phyloP scores from a whole-genome alignment of 2,797 vertebrate genomes.

The Bradypus variegatus region DNA sequence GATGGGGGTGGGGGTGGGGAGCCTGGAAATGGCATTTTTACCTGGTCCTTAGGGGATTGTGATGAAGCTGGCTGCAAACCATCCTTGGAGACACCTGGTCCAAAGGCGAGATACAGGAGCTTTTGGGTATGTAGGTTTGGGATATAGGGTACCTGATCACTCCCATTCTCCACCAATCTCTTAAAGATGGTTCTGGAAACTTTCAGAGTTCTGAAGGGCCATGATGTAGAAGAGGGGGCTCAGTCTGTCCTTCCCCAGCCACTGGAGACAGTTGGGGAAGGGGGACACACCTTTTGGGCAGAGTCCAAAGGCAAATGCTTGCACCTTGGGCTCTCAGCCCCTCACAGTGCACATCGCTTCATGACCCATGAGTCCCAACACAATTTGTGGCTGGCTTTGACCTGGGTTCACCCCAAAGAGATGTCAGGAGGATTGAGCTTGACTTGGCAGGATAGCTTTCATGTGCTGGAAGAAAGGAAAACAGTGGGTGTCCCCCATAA shows the following conservation, averaged over 20 bases:
- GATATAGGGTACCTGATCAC: background rate
- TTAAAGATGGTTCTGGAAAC: background rate
- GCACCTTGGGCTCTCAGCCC: background rate
- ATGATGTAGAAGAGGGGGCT: background rate
- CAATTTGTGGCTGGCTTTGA: background rate
- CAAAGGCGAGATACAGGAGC: background rate
- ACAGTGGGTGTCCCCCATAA: too few relatives aligned
- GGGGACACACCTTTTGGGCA: too few relatives aligned
- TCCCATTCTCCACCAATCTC: background rate
- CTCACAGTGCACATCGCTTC: background rate
- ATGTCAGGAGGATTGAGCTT: background rate
- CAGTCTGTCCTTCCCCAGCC: too few relatives aligned
- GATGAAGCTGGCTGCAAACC: background rate
- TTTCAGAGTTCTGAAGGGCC: background rate
- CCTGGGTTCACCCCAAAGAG: background rate
- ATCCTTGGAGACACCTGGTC: background rate
- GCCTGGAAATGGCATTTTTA: background rate
- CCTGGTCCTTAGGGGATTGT: background rate
- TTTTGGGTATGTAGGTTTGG: background rate
- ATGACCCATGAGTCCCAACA: background rate
- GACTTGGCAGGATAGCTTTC: background rate
- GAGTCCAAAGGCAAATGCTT: background rate
- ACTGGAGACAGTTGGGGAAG: background rate
- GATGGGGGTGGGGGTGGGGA: background rate
- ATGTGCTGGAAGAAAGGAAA: background rate